Percentiles rank a stretch among this genome's conserved stretches.
Evolutionary conservation across 2,797 vertebrate genomes (phyloP).

Genomic region (Botia kubotai): DNA sequence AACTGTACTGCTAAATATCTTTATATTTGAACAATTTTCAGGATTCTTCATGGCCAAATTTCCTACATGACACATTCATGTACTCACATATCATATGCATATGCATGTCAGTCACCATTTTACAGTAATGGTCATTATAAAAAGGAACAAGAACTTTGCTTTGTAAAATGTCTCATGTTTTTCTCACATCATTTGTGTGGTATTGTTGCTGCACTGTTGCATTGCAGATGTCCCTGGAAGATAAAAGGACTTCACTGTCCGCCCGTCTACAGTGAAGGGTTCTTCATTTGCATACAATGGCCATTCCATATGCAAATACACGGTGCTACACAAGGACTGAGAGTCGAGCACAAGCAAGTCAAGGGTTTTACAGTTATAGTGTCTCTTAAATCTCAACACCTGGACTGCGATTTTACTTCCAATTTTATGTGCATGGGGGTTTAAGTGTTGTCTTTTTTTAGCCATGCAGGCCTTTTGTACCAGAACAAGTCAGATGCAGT

Average conservation of each 20-base stretch:
- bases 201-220: conserved; percentile 20
- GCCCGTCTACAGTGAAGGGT: conserved; percentile 50
- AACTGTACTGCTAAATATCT: neutral
- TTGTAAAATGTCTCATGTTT: neutral
- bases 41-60: no score
- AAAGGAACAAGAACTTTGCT: neutral
- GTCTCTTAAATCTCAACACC: conserved; percentile 30
- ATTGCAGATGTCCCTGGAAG: conserved; percentile 65
- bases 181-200: conserved; percentile 12
- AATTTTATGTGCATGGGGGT: neutral
- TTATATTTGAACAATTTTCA: neutral
- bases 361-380: conserved; percentile 8
- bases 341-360: conserved; percentile 31
- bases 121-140: neutral
- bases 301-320: conserved; percentile 64
- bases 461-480: neutral
- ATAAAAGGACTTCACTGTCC: conserved; percentile 48
- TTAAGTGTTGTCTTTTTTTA: neutral
- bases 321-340: conserved; percentile 26
- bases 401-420: conserved; percentile 23
- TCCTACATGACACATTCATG: no score
- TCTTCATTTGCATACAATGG: conserved; percentile 64
- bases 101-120: neutral
- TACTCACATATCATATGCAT: no score
- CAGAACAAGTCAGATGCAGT: neutral